A percentile compares a stretch with the other conserved stretches of the same genome.
Evolutionary conservation across 2,113 vertebrate genomes (phyloP).

Genomic region (Tautogolabrus adspersus): DNA sequence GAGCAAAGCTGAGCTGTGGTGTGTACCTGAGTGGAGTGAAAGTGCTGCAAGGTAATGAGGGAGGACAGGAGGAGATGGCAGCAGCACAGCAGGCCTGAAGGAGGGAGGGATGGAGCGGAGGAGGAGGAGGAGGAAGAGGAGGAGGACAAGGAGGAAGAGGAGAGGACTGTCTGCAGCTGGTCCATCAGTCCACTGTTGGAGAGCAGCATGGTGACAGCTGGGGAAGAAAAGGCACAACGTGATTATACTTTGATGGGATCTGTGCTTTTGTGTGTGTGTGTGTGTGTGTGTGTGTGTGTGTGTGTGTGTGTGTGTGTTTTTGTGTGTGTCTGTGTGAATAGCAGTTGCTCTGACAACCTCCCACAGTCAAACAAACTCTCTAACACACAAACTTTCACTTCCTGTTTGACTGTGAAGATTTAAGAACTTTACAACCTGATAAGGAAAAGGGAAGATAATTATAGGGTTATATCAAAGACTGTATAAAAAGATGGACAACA

Average conservation of each 20-base stretch:
- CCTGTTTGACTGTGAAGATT: background rate
- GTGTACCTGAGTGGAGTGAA: slow-evolving; percentile 88
- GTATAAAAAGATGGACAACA: too few relatives aligned
- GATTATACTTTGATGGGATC: slow-evolving; percentile 38
- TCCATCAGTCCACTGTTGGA: slow-evolving; percentile 88
- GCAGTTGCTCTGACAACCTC: slow-evolving; percentile 24
- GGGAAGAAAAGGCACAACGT: slow-evolving; percentile 42
- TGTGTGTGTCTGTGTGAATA: slow-evolving; percentile 6
- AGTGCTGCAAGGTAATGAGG: slow-evolving; percentile 86
- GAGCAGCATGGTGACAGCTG: slow-evolving; percentile 90
- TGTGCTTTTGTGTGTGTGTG: slow-evolving; percentile 6
- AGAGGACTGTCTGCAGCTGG: slow-evolving; percentile 87
- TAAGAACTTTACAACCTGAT: too few relatives aligned
- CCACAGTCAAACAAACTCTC: background rate
- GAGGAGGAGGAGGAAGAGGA: slow-evolving; percentile 57
- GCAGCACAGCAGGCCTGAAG: slow-evolving; percentile 84
- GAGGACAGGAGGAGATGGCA: slow-evolving; percentile 89
- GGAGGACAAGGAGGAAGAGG: slow-evolving; percentile 82
- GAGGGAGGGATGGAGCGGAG: slow-evolving; percentile 38
- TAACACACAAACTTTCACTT: background rate
- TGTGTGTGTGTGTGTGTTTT: slow-evolving; percentile 8
- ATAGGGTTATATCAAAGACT: too few relatives aligned
- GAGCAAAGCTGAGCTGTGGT: slow-evolving; percentile 34
- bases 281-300: slow-evolving; percentile 9
- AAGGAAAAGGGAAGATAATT: too few relatives aligned